Percentiles rank a stretch among this genome's conserved stretches.
These are phyloP conservation scores for Heterotilapia buettikoferi DNA, from an alignment of 2,113 vertebrate genomes.

Conservation along the genomic window DNA sequence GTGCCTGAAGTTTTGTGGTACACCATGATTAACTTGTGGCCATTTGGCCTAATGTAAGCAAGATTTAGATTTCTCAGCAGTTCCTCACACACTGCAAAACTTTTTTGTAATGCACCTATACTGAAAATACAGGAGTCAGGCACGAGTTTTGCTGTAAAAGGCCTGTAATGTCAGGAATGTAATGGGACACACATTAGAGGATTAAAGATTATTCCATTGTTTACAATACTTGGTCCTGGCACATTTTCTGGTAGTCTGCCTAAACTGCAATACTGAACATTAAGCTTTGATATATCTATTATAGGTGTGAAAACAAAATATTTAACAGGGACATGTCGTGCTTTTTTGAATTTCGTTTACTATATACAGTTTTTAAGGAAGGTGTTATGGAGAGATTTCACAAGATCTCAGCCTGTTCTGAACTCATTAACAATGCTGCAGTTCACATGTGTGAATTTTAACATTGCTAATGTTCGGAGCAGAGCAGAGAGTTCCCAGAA, in stretches of 20 bases:
- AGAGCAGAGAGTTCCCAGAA: not conserved
- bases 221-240: not conserved
- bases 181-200: not conserved
- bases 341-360: not conserved
- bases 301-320: not conserved
- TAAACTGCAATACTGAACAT: not conserved
- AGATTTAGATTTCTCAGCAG: not conserved
- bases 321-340: not conserved
- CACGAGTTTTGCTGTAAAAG: not conserved
- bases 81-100: not conserved
- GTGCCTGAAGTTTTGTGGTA: not conserved
- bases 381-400: not conserved
- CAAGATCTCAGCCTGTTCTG: not conserved
- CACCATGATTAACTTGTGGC: not conserved
- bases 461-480: not conserved
- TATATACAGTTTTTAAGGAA: not conserved
- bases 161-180: not conserved
- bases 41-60: not conserved
- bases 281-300: not conserved
- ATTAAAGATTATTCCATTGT: not conserved
- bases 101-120: constrained; percentile 1
- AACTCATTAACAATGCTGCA: not conserved
- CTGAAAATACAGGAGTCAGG: not conserved
- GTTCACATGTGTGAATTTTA: not conserved
- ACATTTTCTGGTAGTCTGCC: not conserved